Conservation (phyloP, 2,113 vertebrate genomes). For the Procapra przewalskii region DNA sequence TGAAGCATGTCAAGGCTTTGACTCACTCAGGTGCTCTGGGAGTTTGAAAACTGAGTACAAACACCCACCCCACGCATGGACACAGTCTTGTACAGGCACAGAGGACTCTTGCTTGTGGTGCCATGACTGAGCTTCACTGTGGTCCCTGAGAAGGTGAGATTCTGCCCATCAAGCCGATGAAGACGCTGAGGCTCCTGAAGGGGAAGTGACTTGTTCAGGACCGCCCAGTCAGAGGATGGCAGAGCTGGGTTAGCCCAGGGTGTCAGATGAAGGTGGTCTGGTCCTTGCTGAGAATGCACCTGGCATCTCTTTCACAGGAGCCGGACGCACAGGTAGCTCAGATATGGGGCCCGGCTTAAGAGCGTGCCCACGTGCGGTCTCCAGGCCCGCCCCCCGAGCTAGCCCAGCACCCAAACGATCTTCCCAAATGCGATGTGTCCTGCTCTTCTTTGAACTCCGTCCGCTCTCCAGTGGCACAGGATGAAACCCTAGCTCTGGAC, state of each 20-base stretch:
- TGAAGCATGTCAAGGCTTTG: background rate
- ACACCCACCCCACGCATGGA: background rate
- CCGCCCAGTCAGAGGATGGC: background rate
- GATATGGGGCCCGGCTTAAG: background rate
- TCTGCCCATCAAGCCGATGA: background rate
- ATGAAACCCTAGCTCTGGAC: background rate
- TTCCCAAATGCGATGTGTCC: background rate
- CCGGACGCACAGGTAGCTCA: background rate
- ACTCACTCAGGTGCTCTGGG: background rate
- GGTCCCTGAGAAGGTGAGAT: background rate
- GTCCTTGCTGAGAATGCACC: background rate
- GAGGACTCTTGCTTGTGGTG: background rate
- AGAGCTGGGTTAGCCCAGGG: background rate
- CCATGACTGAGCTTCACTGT: background rate
- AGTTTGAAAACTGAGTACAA: background rate
- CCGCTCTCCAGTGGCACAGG: fast-evolving
- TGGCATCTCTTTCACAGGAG: background rate
- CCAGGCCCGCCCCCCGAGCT: background rate
- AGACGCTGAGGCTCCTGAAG: background rate
- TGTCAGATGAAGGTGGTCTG: fast-evolving
- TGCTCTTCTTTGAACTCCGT: background rate
- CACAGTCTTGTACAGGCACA: fast-evolving
- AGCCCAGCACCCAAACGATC: background rate
- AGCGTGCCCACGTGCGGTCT: background rate
- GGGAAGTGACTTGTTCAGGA: background rate